Base-by-base conservation (phyloP, 2,113 vertebrate genomes). In the Pelecanus crispus region DNA sequence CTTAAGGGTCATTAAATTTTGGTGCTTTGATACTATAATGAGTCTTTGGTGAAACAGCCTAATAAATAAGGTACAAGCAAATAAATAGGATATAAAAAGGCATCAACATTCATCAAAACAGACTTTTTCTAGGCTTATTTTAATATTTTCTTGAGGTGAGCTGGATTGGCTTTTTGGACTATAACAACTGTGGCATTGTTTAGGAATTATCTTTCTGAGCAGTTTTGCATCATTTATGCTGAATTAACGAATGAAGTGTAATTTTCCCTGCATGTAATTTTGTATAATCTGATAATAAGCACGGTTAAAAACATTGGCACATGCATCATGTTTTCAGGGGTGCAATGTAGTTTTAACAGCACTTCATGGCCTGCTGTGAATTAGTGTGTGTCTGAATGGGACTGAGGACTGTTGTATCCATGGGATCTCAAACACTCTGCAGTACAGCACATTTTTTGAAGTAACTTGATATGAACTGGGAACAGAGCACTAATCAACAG, bases 221-320 rank as follows among this genome's bases (percentile, higher is more conserved):
- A 80, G 50, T 86, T 97, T 91, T 71, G n/a, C 59, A 79, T 92
- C 8, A 58, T 91, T 91, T 95, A 77, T 92, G 79, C 52, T 63
- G 79, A 94, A 88, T 95, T 92, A 90, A 90, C 84, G 95, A 77
- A 95, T 71, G 53, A 92, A 94, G 61, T 67, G 22, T 80, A 94
- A 92, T 95, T 97, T 95, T 97, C 97, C 90, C 55, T 91, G 84
- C 62, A 49, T 91, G 81, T 86, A 83, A 96, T 97, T 96, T 96
- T 82, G 53, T 94, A 92, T 96, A 95, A 96, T 96, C 87, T 95
- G 96, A 95, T 97, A 92, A 95, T 94, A 92, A 83, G 80, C 87
- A 65, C 47, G 32, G 80, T 96, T 95, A 1, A 58, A 80, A 94
- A 94, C 81, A 74, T 40, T 77, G 88, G 75, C 72, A 56, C 59